A percentile compares a stretch with the other conserved stretches of the same genome.
These are phyloP conservation scores for Cheiracanthium punctorium DNA, from an alignment of 2,888 invertebrate species.

Conservation along the genomic window DNA sequence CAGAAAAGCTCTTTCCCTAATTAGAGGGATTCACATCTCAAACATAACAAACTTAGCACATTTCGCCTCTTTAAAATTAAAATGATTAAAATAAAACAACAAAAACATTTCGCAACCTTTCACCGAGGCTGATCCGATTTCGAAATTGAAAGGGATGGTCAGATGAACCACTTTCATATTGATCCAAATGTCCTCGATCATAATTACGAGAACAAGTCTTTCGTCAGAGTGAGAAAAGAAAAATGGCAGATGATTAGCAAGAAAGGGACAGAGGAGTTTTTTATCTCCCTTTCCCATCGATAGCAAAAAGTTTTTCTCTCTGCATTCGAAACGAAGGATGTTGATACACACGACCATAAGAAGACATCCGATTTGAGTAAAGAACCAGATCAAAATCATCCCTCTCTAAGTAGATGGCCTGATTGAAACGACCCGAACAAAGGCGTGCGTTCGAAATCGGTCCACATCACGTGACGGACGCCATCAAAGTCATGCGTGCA, in stretches of 20 bases:
- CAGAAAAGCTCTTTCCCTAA: too few species aligned
- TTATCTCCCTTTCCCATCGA: neutral
- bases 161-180: neutral
- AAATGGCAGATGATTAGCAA: neutral
- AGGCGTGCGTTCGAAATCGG: slow-evolving; percentile 6
- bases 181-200: slow-evolving; percentile 4
- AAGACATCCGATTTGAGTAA: neutral
- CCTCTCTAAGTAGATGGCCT: neutral
- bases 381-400: neutral
- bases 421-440: neutral
- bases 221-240: neutral
- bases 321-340: neutral
- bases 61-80: too few species aligned
- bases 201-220: neutral
- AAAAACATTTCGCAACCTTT: neutral
- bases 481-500: slow-evolving; percentile 7
- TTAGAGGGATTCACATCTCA: too few species aligned
- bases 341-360: neutral
- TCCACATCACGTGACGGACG: neutral
- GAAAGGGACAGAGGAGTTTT: too few species aligned
- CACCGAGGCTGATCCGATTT: neutral
- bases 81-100: too few species aligned
- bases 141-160: neutral
- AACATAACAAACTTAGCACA: too few species aligned
- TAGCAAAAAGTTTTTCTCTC: too few species aligned